Evolutionary conservation across 1,140 invertebrate genomes (phyloP), one percentile per base, ranked within the genome.

Genomic region (Trachymyrmex septentrionalis): DNA sequence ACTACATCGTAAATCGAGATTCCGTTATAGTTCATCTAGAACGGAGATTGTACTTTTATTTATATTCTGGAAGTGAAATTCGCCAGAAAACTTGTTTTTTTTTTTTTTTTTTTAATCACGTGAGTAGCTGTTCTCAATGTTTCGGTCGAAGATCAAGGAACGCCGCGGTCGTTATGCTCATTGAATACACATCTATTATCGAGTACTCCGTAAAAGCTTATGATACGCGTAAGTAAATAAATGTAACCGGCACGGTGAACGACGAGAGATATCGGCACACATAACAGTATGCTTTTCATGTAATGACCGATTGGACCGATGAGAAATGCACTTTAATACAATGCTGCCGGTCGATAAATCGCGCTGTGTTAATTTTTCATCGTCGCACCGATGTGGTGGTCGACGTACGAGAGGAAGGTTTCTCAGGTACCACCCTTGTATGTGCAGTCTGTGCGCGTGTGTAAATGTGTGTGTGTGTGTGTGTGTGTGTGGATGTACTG

Each of bases 301-400:
- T 75, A 75, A 76, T 48, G 69, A n/a, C 34, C 80, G 30, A 44
- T 19, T 38, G 61, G 76, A 66, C 63, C 61, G 76, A 78, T 78
- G 76, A 84, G 61, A 84, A 64, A 84, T 66, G 71, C 77, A 84
- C 66, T 84, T 76, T 78, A 78, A 78, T 78, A 78, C 75, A 78
- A 78, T 78, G 76, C 44, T 78, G 76, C 66, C 76, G 76, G 24
- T 38, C 44, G 61, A 78, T 78, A 78, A 75, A 73, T 84, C 80
- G 69, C n/a, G 53, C 44, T 53, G 69, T 71, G 86, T 44, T 61
- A 76, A 88, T 69, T 88, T 75, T 67, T 71, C 78, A 71, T 55
- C 34, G 71, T 63, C 73, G 24, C 24, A 24, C 14, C 19, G n/a
- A 64, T 14, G 76, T n/a, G 27, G 38, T 38, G 27, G 38, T 38